phyloP scores from a whole-genome alignment of 2,888 invertebrate species.

The Odontocolon sp. region DNA sequence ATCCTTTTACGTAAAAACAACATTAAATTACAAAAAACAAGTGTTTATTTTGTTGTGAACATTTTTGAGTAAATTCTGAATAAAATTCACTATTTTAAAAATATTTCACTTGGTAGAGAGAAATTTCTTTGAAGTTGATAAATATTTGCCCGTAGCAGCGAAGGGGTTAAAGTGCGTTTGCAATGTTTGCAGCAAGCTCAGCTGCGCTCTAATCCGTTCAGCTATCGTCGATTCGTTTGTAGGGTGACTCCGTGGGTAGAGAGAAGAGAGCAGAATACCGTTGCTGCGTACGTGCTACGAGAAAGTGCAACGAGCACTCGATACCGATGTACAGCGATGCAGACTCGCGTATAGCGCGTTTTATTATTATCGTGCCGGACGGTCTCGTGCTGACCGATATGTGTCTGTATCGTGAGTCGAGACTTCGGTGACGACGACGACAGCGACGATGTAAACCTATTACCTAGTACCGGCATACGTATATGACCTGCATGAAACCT shows the following conservation, averaged over 20 bases:
- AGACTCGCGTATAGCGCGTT: neutral
- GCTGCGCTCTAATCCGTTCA: constrained; percentile 26
- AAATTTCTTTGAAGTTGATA: too few species aligned
- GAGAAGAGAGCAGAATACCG: constrained; percentile 62
- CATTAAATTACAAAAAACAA: too few species aligned
- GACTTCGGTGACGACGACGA: constrained; percentile 7
- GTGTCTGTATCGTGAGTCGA: constrained; percentile 5
- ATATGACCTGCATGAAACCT: too few species aligned
- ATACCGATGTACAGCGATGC: neutral
- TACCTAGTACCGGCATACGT: neutral
- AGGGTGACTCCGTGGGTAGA: constrained; percentile 59
- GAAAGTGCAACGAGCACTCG: constrained; percentile 67
- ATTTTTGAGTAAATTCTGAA: too few species aligned
- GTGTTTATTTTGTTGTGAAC: too few species aligned
- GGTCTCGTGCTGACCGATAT: neutral
- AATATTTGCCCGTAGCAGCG: too few species aligned
- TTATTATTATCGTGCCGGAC: constrained; percentile 40
- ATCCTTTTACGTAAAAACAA: too few species aligned
- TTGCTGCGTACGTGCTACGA: constrained; percentile 68
- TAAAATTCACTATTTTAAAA: too few species aligned
- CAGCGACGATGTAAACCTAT: neutral
- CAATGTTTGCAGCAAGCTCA: neutral
- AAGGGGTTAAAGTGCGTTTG: too few species aligned
- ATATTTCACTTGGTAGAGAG: too few species aligned
- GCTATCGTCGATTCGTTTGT: constrained; percentile 34